Evolutionary conservation across 2,888 invertebrate genomes (phyloP).

Genomic region (Nipponacmea schrenckii): DNA sequence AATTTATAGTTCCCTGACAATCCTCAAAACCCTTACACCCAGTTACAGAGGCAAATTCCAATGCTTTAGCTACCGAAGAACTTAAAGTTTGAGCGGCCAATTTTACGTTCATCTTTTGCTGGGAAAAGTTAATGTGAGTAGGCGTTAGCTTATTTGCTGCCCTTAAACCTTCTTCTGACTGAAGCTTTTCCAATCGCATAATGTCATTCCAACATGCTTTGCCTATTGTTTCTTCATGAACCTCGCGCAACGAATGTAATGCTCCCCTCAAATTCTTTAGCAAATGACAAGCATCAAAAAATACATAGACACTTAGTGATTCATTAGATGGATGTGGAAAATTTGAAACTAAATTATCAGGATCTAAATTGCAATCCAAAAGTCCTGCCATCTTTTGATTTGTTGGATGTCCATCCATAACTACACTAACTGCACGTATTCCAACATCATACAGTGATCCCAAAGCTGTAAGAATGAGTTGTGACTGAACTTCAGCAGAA

Average conservation of each 20-base stretch:
- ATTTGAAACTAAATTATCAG: not conserved
- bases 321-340: not conserved
- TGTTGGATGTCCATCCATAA: constrained; percentile 6
- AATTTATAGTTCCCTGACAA: not conserved
- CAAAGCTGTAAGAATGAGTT: not conserved
- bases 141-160: constrained; percentile 14
- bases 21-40: constrained; percentile 5
- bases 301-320: constrained; percentile 1
- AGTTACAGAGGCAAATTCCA: constrained; percentile 11
- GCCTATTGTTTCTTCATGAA: not conserved
- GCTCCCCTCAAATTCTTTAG: constrained; percentile 13
- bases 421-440: not conserved
- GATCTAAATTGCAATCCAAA: constrained; percentile 14
- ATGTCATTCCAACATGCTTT: constrained; percentile 1
- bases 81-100: constrained; percentile 7
- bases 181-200: constrained; percentile 4
- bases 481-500: not conserved
- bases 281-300: constrained; percentile 16
- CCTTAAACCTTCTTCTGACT: constrained; percentile 1
- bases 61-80: constrained; percentile 13
- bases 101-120: not conserved
- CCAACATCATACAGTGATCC: not conserved
- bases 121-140: constrained; percentile 8
- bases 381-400: constrained; percentile 11
- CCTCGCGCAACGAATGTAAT: not conserved